Base-by-base conservation (phyloP, 2,113 vertebrate species). In the Gobio gobio region DNA sequence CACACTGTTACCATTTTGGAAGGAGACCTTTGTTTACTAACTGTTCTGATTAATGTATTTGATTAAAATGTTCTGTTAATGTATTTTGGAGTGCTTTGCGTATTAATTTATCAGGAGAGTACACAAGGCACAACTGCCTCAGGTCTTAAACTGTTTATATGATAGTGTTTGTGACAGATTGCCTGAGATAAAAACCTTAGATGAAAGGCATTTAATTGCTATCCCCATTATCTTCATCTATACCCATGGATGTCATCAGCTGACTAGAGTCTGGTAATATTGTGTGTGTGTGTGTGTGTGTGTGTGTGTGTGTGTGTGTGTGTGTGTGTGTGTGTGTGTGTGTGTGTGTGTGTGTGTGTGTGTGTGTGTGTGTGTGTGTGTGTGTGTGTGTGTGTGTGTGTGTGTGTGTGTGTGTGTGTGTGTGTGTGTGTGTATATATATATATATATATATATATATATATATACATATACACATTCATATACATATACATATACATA, bases 101-200 rank as follows among this genome's bases (percentile, higher is more conserved):
- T 83, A 74, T 86, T 49, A 66, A 86, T 89, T 76, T 83, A 74
- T 85, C 26, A 83, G 74, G 43, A 79, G 84, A 85, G 70, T 49
- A 84, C 10, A 87, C 3, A 51, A 73, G 51, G 78, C 85, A 85
- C 78, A 59, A 80, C 79, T 66, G 88, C 83, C 83, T 54, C 66
- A 75, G 88, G 83, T 66, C 86, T 83, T 81, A 81, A 87, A 82
- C 77, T 86, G 78, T 81, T 87, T 72, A 47, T 85, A 47, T 78
- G 83, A 45, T 68, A 58, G 83, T 78, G 83, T 85, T 78, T 87
- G 64, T 78, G 64, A 81, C 78, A 77, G 80, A 90, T 81, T 86
- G 77, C n/a, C 29, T 74, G 78, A 72, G 73, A 83, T 22, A 29
- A 85, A 75, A 43, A 66, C 47, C 64, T 40, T 56, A 64, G 47